These are phyloP conservation scores for Diachasma alloeum DNA, from an alignment of 1,140 invertebrate species.

Conservation along the genomic window DNA sequence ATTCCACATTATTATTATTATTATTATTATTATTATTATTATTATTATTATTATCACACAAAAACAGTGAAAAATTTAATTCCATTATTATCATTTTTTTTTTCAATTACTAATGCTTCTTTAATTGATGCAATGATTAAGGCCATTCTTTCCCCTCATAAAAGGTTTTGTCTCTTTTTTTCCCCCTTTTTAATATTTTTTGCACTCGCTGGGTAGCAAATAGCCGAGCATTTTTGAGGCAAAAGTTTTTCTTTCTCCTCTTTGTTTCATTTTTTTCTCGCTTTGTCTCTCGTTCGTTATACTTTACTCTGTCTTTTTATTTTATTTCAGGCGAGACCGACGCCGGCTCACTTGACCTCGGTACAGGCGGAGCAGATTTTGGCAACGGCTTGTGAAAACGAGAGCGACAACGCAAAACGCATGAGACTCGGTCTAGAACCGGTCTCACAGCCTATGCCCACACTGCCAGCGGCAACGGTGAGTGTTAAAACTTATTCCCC, in stretches of 20 bases:
- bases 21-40: too few relatives aligned
- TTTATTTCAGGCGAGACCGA: conserved; percentile 81
- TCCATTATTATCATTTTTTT: too few relatives aligned
- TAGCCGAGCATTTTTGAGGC: not conserved
- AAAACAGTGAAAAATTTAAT: too few relatives aligned
- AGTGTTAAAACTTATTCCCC: conserved; percentile 40
- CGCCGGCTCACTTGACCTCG: conserved; percentile 93
- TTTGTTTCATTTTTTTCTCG: not conserved
- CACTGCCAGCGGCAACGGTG: conserved; percentile 71
- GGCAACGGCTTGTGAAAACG: conserved; percentile 95
- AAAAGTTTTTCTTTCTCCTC: not conserved
- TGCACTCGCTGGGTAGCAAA: not conserved
- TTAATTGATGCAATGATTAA: too few relatives aligned
- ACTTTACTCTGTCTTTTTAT: conserved; percentile 24
- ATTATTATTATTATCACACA: too few relatives aligned
- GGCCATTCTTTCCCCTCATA: too few relatives aligned
- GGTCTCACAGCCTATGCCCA: conserved; percentile 85
- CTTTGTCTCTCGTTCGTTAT: not conserved
- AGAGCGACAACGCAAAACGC: conserved; percentile 94
- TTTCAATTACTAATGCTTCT: too few relatives aligned
- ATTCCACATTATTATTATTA: too few relatives aligned
- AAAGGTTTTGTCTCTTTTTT: not conserved
- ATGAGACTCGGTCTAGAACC: conserved; percentile 95
- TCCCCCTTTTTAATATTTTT: not conserved
- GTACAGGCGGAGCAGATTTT: conserved; percentile 95